Base-by-base conservation (phyloP, 2,888 invertebrate species). In the Pantelozetes paolii region DNA sequence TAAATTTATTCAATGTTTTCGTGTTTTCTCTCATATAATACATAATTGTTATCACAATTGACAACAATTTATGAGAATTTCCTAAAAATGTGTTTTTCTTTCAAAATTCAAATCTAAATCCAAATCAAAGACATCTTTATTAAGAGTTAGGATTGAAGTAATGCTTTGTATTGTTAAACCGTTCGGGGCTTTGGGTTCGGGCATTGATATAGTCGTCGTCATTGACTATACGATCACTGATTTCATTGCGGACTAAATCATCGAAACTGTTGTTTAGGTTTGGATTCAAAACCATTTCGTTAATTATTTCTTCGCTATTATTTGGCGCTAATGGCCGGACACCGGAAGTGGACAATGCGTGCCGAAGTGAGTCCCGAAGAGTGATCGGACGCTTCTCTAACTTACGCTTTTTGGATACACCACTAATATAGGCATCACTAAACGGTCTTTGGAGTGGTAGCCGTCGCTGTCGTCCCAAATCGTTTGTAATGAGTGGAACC, bases 341-440 rank as follows among this genome's bases (percentile, higher is more conserved):
- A 15, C 64, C 64, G 2, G 64, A 64, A 5, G 64, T 9, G 0
- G 32, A 28, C 40, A 64, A 40, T 28, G 64, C 64, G 13, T 20
- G 36, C 8, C 20, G 36, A 2, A 64, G 13, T 20, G 64, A 64
- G n/a, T 64, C 64, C 30, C 64, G 15, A n/a, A 64, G 64, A 23
- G 30, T 64, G n/a, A 64, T 8, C 20, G 64, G 40, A 23, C 64
- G 64, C 23, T 32, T 64, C 20, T 73, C 73, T 11, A 73, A 28
- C 69, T 77, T 74, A 18, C 78, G 73, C 82, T 94, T 92, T 54
- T 90, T 88, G 18, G 96, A 92, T 89, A 95, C 90, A 15, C 92
- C 92, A 11, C 90, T 88, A 62, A 94, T 84, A 82, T 95, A 96
- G 0, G 92, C 92, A 84, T 95, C 94, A 81, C 94, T 94, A 82